These are phyloP conservation scores for Torymus aiolomorphi DNA, from an alignment of 2,888 invertebrate genomes.

Conservation along the genomic window DNA sequence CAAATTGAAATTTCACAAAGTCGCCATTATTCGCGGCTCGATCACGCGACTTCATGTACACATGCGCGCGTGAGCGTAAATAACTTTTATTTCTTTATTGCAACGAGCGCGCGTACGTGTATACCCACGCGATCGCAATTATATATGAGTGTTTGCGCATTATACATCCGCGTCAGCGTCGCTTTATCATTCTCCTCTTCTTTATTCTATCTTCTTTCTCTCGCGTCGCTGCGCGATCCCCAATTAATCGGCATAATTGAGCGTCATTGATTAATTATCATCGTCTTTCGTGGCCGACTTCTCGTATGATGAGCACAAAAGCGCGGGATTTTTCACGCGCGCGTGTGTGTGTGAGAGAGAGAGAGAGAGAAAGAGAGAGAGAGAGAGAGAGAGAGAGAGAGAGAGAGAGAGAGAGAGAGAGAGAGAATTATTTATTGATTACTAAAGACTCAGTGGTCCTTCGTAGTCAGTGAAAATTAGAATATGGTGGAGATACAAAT, in stretches of 20 bases:
- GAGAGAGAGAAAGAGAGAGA: background rate
- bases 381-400: background rate
- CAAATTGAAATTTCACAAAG: background rate
- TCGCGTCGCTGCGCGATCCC: background rate
- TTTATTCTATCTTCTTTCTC: background rate
- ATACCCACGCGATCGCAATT: too few relatives aligned
- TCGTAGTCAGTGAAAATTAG: too few relatives aligned
- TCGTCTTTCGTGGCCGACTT: background rate
- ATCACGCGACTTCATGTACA: too few relatives aligned
- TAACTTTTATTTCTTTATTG: background rate
- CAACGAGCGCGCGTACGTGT: background rate
- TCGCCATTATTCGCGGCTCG: constrained; percentile 12
- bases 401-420: too few relatives aligned
- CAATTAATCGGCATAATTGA: constrained; percentile 35
- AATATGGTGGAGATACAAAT: too few relatives aligned
- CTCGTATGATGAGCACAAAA: background rate
- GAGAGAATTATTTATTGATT: too few relatives aligned
- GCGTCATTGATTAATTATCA: constrained; percentile 42
- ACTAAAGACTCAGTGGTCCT: too few relatives aligned
- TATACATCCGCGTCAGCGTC: background rate
- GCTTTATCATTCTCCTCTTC: background rate
- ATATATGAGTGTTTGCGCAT: too few relatives aligned
- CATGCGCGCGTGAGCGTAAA: background rate
- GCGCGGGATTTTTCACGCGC: background rate
- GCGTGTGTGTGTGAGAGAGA: constrained; percentile 7